A percentile compares a stretch with the other conserved stretches of the same genome.
phyloP scores from a whole-genome alignment of 2,888 invertebrate species.

The Philopedon plagiatum region DNA sequence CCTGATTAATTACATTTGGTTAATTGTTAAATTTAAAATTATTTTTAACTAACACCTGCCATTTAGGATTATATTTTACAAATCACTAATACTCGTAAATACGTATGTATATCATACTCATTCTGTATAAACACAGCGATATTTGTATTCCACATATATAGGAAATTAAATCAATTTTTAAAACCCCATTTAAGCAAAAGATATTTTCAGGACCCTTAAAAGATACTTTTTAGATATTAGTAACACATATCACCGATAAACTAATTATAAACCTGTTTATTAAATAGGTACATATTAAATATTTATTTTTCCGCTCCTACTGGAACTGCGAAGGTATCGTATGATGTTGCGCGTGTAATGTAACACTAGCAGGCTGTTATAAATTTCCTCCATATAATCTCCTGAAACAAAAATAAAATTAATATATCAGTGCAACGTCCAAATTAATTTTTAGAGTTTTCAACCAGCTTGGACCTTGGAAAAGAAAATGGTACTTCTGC shows the following conservation, averaged over 20 bases:
- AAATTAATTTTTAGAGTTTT: too few species aligned
- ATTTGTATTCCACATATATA: too few species aligned
- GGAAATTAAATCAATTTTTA: too few species aligned
- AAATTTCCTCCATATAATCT: neutral
- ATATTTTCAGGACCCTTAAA: too few species aligned
- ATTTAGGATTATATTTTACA: too few species aligned
- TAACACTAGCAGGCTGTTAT: neutral
- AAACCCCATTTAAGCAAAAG: too few species aligned
- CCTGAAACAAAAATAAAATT: conserved; percentile 3
- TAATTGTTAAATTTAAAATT: neutral
- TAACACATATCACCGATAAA: neutral
- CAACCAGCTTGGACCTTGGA: too few species aligned
- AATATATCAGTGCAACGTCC: too few species aligned
- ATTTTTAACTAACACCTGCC: neutral
- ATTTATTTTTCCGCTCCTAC: conserved; percentile 23
- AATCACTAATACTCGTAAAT: too few species aligned
- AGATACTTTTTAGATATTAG: neutral
- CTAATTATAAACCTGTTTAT: conserved; percentile 8
- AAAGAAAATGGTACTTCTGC: too few species aligned
- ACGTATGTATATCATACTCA: too few species aligned
- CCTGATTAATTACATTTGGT: neutral
- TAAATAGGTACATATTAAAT: conserved; percentile 14
- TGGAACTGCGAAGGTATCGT: conserved; percentile 3
- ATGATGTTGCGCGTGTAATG: neutral
- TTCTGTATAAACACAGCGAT: too few species aligned